These are phyloP conservation scores for Nomia melanderi DNA, from an alignment of 1,140 invertebrate genomes.

Conservation along the genomic window DNA sequence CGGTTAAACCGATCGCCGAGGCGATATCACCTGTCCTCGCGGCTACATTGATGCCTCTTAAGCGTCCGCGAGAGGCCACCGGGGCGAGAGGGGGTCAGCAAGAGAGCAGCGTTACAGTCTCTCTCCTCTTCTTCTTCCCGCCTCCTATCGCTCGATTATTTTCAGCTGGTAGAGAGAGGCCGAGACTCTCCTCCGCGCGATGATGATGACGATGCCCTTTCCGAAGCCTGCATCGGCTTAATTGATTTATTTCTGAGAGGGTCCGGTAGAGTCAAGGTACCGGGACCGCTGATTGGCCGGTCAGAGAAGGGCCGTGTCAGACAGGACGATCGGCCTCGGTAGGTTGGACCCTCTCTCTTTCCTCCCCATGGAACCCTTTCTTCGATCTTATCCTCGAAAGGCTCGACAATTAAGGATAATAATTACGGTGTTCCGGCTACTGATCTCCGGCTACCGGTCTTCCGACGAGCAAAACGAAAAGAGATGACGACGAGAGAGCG, in stretches of 20 bases:
- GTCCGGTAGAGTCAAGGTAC: conserved; percentile 42
- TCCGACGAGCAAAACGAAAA: conserved; percentile 10
- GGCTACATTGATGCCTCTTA: conserved; percentile 3
- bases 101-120: not conserved
- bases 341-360: conserved; percentile 28
- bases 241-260: conserved; percentile 68
- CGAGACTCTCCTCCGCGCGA: conserved; percentile 20
- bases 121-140: not conserved
- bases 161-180: conserved; percentile 30
- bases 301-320: conserved; percentile 18
- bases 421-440: conserved; percentile 64
- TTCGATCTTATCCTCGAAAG: conserved; percentile 64
- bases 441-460: conserved; percentile 64
- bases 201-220: conserved; percentile 65
- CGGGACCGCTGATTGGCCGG: conserved; percentile 48
- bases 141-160: conserved; percentile 47
- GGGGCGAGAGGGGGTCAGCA: too few species aligned
- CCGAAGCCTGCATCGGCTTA: conserved; percentile 61
- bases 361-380: conserved; percentile 50
- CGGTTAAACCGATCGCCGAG: not conserved
- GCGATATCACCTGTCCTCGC: conserved; percentile 23
- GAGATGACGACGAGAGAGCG: not conserved
- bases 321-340: conserved; percentile 35
- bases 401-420: conserved; percentile 66
- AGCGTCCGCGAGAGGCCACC: not conserved